Base-by-base conservation (phyloP, 53 echinoderm and acorn worm genomes). In the Henricia sp. region DNA sequence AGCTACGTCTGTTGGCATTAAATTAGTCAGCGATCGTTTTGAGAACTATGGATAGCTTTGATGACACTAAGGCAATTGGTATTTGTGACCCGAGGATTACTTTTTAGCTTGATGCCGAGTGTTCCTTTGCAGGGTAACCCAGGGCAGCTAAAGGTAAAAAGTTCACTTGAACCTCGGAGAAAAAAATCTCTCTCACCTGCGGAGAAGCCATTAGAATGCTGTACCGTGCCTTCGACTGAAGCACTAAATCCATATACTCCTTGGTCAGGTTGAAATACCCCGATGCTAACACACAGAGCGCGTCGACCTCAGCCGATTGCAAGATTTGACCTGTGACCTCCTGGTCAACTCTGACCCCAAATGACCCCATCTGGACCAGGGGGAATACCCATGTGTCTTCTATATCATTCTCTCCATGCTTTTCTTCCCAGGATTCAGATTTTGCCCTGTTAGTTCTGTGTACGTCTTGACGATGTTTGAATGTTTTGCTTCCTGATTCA, bases 221-320 rank as follows among this genome's bases (percentile, higher is more conserved):
- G 62, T 83, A 96, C 32, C 52, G 69, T 13, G 90, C 86, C 51
- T 77, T 88, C 24, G 94, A 90, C 59, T 60, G 74, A 2, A 94
- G 83, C 36, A 97, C 83, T 38, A 94, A 83, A 28, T 94, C 90
- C 91, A 94, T 88, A 71, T 97, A 97, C 72, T 90, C 85, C 73
- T 90, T 77, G 39, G 94, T 94, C 46, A 97, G 86, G 50, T 97
- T 96, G 68, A 97, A 97, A 67, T 97, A 97, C 11, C 97, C 97
- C 12, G 97, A 97, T 39, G 97, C 91, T 37, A 97, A 52, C 30
- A 77, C 86, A 33, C 89, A 88, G 59, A 68, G 71, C 24, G 88
- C 83, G 6, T 32, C 89, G 26, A 53, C 67, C 37, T 94, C 89
- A 0, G 82, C 87, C 13, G 83, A 84, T n/a, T 77, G 67, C 57